Evolutionary conservation across 2,888 invertebrate species (phyloP), one percentile per base, ranked within the genome.

Genomic region (Xestia c-nigrum): DNA sequence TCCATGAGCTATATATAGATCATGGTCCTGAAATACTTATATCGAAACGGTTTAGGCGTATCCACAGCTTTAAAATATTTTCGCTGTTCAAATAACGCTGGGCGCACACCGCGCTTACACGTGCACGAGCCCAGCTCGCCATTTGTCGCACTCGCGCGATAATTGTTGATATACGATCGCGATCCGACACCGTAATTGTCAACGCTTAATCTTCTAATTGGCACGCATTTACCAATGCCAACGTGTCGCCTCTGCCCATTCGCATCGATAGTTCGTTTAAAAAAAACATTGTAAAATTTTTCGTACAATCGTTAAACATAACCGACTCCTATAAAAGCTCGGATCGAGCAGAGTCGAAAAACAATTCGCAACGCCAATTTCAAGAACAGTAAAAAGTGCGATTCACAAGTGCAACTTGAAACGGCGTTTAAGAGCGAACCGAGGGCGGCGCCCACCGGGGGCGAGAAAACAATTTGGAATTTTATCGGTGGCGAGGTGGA

Each of bases 131-230:
- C 88, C 89, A 88, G 92, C 86, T 91, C 90, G 94, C 96, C 94
- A 96, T 96, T 96, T 96, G 96, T 96, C 95, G 96, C 93, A 92
- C 94, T 94, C 95, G 93, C 94, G 93, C 96, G 96, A 96, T 96
- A 96, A 96, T 96, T 96, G 96, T 96, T 96, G 96, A 96, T 96
- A 96, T 95, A 96, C 96, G 96, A 94, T 95, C 95, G 95, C 96
- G 94, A 96, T 93, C 96, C 95, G 94, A 91, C 94, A 91, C 93
- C 88, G 96, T 96, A 96, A 96, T 96, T 96, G 96, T 96, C 96
- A 96, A 94, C 96, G 96, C 95, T 96, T 96, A 96, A 96, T 96
- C 96, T 96, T 96, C 96, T 96, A 96, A 96, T 96, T 96, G 96
- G 93, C 94, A 94, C 95, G 94, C 96, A 96, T 96, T 96, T 96